Base-by-base conservation (phyloP, 2,113 vertebrate genomes). In the Heliornis fulica region DNA sequence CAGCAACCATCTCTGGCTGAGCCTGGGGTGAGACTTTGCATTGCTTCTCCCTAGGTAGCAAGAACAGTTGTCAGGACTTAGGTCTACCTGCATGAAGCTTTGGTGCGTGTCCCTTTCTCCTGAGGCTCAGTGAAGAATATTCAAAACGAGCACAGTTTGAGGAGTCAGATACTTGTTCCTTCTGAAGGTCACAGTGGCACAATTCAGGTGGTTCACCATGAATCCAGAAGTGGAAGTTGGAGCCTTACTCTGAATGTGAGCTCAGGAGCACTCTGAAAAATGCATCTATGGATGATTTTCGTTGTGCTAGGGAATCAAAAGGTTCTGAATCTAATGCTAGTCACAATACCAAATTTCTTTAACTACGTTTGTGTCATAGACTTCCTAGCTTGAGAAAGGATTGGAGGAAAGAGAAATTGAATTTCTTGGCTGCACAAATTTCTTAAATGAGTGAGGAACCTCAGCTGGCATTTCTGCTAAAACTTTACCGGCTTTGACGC, bases 41-140 rank as follows among this genome's bases (percentile, higher is more conserved):
- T 19, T 2, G 0, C 6, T 40, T 59, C 43, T 56, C 17, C 79
- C 8, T 40, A 50, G 25, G 15, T 1, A 51, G 20, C 0, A 8
- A 53, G 41, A 63, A 22, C 2, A 50, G 21, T 28, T 66, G 46
- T 3, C 16, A 70, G 19, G 22, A 60, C 15, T 51, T 28, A 17
- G 29, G 18, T 53, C 43, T 75, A 38, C 8, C 11, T 43, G 11
- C 50, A 65, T 57, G 0, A 1, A 79, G 19, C 18, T 60, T 60
- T 84, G 64, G 45, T 71, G 46, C 23, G 57, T 18, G 20, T 38
- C 11, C 20, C 5, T 60, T 48, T 68, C 32, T 68, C 32, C 38
- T 56, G 51, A 51, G 18, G 9, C n/a, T 5, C 23, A 40, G 12
- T 29, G 13, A 80, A n/a, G 40, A 76, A 22, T 5, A 19, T 45